Conservation (phyloP, 2,888 invertebrate species). For the Melinaea marsaeus region DNA sequence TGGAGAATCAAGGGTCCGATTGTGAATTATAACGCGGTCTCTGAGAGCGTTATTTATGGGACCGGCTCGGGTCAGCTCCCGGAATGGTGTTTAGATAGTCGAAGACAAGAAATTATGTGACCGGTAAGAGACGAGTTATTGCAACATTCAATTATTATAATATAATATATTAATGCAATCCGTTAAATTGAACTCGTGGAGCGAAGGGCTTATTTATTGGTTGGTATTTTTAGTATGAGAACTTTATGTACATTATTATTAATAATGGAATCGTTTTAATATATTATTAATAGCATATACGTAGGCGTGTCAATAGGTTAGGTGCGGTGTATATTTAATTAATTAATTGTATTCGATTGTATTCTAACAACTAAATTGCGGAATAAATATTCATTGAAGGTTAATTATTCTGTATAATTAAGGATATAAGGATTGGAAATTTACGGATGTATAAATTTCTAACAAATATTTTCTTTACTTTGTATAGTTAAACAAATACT, state of each 20-base stretch:
- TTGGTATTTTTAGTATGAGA: no score
- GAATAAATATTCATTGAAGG: conserved; percentile 21
- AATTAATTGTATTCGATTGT: conserved; percentile 22
- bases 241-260: no score
- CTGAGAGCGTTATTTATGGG: conserved; percentile 70
- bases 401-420: conserved; percentile 15
- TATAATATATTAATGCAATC: conserved; percentile 12
- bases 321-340: conserved; percentile 26
- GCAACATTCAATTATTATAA: conserved; percentile 12
- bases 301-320: conserved; percentile 23
- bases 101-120: conserved; percentile 26
- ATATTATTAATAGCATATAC: conserved; percentile 14
- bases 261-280: neutral
- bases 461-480: neutral
- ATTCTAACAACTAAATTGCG: conserved; percentile 24
- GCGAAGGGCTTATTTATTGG: no score
- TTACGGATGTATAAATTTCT: conserved; percentile 3
- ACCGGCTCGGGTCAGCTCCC: conserved; percentile 43
- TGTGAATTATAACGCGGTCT: conserved; percentile 66
- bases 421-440: no score
- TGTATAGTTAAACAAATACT: no score
- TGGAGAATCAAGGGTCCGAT: conserved; percentile 63
- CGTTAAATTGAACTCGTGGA: no score
- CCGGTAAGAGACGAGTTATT: conserved; percentile 21
- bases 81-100: conserved; percentile 28